A percentile compares a stretch with the other conserved stretches of the same genome.
phyloP scores from a whole-genome alignment of 2,888 invertebrate species.

The Nephrotoma appendiculata region DNA sequence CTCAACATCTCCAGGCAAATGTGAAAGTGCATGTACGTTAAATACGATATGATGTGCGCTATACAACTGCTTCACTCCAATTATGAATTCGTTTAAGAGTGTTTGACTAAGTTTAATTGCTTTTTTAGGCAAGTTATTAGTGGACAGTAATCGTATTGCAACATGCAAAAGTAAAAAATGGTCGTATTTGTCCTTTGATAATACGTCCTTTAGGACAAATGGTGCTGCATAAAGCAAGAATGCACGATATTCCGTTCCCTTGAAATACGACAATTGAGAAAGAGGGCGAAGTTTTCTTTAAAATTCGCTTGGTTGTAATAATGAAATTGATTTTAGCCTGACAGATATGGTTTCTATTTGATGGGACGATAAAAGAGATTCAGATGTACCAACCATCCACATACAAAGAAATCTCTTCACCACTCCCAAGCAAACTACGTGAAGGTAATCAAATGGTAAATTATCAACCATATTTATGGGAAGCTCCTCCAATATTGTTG shows the following conservation, averaged over 20 bases:
- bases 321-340: conserved; percentile 5
- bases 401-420: conserved; percentile 11
- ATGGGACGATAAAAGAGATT: not conserved
- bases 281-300: conserved; percentile 13
- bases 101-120: conserved; percentile 3
- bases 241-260: no score
- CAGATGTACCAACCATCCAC: conserved; percentile 7
- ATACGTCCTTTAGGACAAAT: conserved; percentile 13
- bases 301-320: conserved; percentile 14
- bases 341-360: not conserved
- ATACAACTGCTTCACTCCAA: conserved; percentile 13
- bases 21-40: conserved; percentile 16
- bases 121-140: not conserved
- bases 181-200: conserved; percentile 10
- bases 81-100: conserved; percentile 15
- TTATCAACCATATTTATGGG: conserved; percentile 13
- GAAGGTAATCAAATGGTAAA: conserved; percentile 2
- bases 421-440: conserved; percentile 14
- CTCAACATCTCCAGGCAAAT: conserved; percentile 14
- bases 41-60: conserved; percentile 12
- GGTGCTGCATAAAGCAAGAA: conserved; percentile 16
- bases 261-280: no score
- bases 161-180: conserved; percentile 15
- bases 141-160: conserved; percentile 15
- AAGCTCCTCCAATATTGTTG: conserved; percentile 12